Base-by-base conservation (phyloP, 2,113 vertebrate species). In the Equus quagga region DNA sequence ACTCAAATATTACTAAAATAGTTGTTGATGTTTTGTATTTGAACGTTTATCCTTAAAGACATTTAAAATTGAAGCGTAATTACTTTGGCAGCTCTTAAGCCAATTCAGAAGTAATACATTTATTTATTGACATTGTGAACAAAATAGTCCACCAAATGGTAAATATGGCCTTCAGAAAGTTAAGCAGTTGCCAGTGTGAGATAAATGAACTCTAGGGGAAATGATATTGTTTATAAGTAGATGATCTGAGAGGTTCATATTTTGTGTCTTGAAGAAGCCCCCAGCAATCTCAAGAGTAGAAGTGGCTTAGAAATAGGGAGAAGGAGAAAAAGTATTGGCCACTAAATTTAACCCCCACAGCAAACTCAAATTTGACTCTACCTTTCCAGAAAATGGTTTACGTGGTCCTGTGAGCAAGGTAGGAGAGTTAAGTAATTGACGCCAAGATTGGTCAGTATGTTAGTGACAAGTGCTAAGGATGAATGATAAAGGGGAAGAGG, bases 41-140 rank as follows among this genome's bases (percentile, higher is more conserved):
- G 92, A 36, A 49, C 60, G 12, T 54, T 91, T 80, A 58, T 83
- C 1, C 1, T 70, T 65, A 79, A 76, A 94, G 80, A 56, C 83
- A 51, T 69, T 88, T 88, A 80, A 73, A 69, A 58, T 80, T 49
- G 8, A 8, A 89, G 0, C 13, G 14, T 56, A 41, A 60, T 84
- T 69, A 67, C 26, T 95, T 90, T 64, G 49, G 36, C 33, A 95
- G 28, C 62, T 91, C 26, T n/a, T 87, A 62, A 94, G 69, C 46
- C 41, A 78, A 7, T 69, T 97, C 36, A 78, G 75, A 79, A 58
- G 36, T 8, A 51, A 70, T 62, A n/a, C 13, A 33, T 70, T 92
- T 69, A 73, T 88, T 78, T 75, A 64, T 41, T 78, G 54, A 36
- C 46, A 15, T 36, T 58, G 23, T 78, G 44, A 97, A 44, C 33